These are phyloP conservation scores for Sardinella longiceps DNA, from an alignment of 2,797 vertebrate genomes.

Conservation along the genomic window DNA sequence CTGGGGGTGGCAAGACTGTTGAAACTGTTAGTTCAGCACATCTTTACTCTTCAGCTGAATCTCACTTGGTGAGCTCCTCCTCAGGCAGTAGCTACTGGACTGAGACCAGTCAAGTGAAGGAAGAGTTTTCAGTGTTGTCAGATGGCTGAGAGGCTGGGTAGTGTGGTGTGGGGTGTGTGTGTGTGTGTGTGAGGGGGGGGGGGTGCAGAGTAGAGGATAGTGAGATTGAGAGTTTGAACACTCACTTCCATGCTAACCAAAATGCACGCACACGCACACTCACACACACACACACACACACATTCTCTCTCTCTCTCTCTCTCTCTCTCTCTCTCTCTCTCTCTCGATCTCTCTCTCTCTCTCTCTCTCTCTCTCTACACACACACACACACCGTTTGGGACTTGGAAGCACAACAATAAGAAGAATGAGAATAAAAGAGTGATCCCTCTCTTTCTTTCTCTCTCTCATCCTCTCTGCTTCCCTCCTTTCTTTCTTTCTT, in stretches of 20 bases:
- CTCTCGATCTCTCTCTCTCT: too few relatives aligned
- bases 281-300: conserved; percentile 27
- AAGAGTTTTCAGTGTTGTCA: background rate
- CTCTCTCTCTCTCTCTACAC: too few relatives aligned
- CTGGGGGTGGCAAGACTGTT: background rate
- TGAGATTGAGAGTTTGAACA: background rate
- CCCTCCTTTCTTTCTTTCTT: background rate
- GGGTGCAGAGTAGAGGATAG: too few relatives aligned
- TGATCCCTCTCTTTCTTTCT: background rate
- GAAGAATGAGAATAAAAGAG: background rate
- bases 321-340: too few relatives aligned
- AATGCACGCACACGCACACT: background rate
- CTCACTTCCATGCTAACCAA: background rate
- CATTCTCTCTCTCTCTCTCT: too few relatives aligned
- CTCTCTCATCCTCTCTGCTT: too few relatives aligned
- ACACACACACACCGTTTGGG: background rate
- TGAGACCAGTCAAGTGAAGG: background rate
- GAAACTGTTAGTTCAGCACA: background rate
- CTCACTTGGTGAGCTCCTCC: background rate
- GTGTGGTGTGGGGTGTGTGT: too few relatives aligned
- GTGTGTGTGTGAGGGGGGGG: too few relatives aligned
- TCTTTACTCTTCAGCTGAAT: background rate
- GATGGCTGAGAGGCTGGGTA: background rate
- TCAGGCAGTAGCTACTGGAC: background rate
- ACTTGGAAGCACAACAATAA: background rate